Conservation (phyloP, 2,113 vertebrate species). For the Nycticebus coucang region DNA sequence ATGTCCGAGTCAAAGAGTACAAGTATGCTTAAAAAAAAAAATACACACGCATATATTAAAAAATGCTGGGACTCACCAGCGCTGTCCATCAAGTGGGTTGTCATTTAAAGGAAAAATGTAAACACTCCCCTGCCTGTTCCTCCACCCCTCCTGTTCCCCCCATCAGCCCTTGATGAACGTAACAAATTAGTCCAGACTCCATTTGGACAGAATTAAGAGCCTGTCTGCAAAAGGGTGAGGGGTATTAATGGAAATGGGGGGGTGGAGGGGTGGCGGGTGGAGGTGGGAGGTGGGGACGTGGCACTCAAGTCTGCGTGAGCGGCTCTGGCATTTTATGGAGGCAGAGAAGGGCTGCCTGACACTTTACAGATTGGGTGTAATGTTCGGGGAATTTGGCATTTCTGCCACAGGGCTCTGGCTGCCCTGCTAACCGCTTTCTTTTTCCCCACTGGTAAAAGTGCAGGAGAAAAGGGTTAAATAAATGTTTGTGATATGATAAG, state of each 20-base stretch:
- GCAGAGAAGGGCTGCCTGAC: slow-evolving; percentile 82
- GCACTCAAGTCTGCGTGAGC: slow-evolving; percentile 76
- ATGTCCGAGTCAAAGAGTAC: slow-evolving; percentile 87
- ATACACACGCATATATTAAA: not conserved
- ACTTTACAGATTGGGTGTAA: slow-evolving; percentile 88
- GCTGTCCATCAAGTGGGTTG: slow-evolving; percentile 79
- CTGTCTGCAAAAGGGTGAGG: slow-evolving; percentile 77
- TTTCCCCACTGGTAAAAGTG: slow-evolving; percentile 86
- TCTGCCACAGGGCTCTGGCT: slow-evolving; percentile 87
- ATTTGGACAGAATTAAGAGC: slow-evolving; percentile 81
- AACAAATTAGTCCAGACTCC: slow-evolving; percentile 84
- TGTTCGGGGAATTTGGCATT: slow-evolving; percentile 87
- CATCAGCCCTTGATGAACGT: slow-evolving; percentile 63
- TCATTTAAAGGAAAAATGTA: slow-evolving; percentile 86
- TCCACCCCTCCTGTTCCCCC: slow-evolving; percentile 48
- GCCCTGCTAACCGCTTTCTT: slow-evolving; percentile 87
- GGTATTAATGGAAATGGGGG: slow-evolving; percentile 76
- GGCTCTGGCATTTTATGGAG: slow-evolving; percentile 80
- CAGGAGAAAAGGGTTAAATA: slow-evolving; percentile 98
- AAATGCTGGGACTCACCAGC: slow-evolving; percentile 77
- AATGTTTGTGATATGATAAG: slow-evolving; percentile 99
- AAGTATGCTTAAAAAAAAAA: not conserved
- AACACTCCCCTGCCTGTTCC: slow-evolving; percentile 75
- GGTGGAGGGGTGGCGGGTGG: not conserved
- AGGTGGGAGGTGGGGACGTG: slow-evolving; percentile 73